Conservation (phyloP, 2,888 invertebrate genomes). For the Malacosoma neustria region DNA sequence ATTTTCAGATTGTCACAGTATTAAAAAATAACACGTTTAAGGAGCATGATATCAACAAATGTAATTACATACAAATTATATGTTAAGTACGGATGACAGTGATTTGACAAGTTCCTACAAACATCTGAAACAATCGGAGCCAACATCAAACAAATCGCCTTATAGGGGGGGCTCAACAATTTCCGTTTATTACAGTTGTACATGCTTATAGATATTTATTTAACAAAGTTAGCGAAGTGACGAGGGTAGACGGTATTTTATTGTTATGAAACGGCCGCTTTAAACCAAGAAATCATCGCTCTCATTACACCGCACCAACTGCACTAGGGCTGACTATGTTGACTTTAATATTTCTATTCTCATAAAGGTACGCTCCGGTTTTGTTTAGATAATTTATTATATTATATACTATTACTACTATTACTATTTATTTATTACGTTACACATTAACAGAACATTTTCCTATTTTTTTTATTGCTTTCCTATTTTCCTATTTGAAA, state of each 20-base stretch:
- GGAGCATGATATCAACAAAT: no score
- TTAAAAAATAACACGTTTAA: no score
- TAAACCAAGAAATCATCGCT: constrained; percentile 60
- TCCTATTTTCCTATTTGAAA: no score
- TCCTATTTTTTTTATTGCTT: no score
- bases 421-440: no score
- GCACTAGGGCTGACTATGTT: constrained; percentile 33
- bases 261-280: constrained; percentile 50
- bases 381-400: no score
- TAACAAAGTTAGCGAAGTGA: constrained; percentile 51
- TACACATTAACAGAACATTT: no score
- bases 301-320: constrained; percentile 36
- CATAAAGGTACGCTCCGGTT: no score
- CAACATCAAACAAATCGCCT: not conserved
- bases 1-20: no score
- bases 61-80: not conserved
- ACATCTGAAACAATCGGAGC: not conserved
- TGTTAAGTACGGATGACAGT: not conserved
- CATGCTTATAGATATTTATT: constrained; percentile 29
- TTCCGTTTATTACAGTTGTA: not conserved
- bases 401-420: no score
- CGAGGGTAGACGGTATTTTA: constrained; percentile 44
- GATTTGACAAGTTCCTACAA: not conserved
- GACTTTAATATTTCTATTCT: not conserved
- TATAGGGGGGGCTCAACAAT: not conserved